phyloP scores from a whole-genome alignment of 2,888 invertebrate species.

The Drosophila pseudotakahashii region DNA sequence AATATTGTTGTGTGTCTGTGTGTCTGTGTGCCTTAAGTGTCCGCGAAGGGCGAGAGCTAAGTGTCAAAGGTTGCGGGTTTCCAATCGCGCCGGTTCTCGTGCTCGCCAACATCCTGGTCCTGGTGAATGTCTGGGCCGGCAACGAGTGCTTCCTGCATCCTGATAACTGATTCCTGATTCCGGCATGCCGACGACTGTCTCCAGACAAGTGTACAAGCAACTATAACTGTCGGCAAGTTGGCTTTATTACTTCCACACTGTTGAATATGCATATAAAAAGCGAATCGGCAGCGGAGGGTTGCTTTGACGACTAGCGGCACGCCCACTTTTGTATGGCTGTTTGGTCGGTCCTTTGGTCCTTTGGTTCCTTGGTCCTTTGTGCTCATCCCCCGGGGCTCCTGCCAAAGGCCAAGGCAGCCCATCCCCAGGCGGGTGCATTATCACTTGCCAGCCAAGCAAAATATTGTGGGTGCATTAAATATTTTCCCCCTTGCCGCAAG shows the following conservation, averaged over 20 bases:
- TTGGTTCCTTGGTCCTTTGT: slow-evolving; percentile 23
- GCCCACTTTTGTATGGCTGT: slow-evolving; percentile 35
- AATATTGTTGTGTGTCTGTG: too few species aligned
- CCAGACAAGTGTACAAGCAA: slow-evolving; percentile 69
- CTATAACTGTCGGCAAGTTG: slow-evolving; percentile 77
- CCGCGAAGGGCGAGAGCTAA: slow-evolving; percentile 22
- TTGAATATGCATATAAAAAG: slow-evolving; percentile 71
- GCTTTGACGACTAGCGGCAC: slow-evolving; percentile 60
- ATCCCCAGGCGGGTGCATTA: slow-evolving; percentile 62
- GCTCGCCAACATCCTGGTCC: slow-evolving; percentile 2
- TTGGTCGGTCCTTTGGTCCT: slow-evolving; percentile 4
- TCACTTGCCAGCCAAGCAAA: slow-evolving; percentile 57
- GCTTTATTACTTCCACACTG: slow-evolving; percentile 79
- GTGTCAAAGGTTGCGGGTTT: slow-evolving; percentile 49
- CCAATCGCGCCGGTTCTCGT: slow-evolving; percentile 45
- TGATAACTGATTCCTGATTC: slow-evolving; percentile 54
- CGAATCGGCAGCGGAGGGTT: slow-evolving; percentile 25
- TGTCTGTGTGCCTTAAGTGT: too few species aligned
- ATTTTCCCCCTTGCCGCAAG: slow-evolving; percentile 52
- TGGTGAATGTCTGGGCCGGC: slow-evolving; percentile 54
- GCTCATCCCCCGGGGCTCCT: slow-evolving; percentile 5
- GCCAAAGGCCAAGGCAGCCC: slow-evolving; percentile 29
- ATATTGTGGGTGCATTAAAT: slow-evolving; percentile 74
- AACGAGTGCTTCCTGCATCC: slow-evolving; percentile 71
- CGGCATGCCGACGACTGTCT: slow-evolving; percentile 53